Base-by-base conservation (phyloP, 2,888 invertebrate species). In the Caenorhabditis sp. region DNA sequence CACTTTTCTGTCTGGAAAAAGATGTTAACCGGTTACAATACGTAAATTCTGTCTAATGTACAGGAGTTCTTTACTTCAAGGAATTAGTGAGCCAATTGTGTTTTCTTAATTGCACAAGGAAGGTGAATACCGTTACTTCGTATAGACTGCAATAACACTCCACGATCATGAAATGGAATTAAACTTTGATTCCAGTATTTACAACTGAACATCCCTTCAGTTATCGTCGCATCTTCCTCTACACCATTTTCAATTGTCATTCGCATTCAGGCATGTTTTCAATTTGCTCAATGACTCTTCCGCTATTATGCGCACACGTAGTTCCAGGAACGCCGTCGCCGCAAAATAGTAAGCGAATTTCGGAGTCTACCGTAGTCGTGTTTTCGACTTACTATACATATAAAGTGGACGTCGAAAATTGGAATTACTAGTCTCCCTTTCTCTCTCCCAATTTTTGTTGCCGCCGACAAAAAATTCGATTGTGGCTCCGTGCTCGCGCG, bases 271-370 rank as follows among this genome's bases (percentile, higher is more conserved):
- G 43, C 73, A 73, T 73, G 73, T 65, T 73, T 73, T 73, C 73
- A 65, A 73, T 73, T 73, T 73, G 73, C 53, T 73, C 73, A 73
- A 73, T 73, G 73, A 73, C 62, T 72, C 63, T 72, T 63, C 72
- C 72, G 58, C 72, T 72, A 72, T 72, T 72, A 63, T 72, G 72
- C 56, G 9, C 72, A 61, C 63, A 27, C 26, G 41, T 45, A 58
- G 62, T 70, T 70, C 70, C 63, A 39, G 39, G 45, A 45, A 45
- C 9, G 48, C 61, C n/a, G n/a, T n/a, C n/a, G n/a, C n/a, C n/a
- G n/a, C n/a, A 62, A 70, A 59, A 70, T 70, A 70, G 70, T 41
- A 52, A 46, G 70, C 70, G 50, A 70, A 70, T 70, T 62, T 71
- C 62, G 55, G 71, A 61, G 71, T 26, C 63, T 73, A 58, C 58